Base-by-base conservation (phyloP, 37 sponge, comb jelly and placozoan genomes). In the Tethya wilhelma region DNA sequence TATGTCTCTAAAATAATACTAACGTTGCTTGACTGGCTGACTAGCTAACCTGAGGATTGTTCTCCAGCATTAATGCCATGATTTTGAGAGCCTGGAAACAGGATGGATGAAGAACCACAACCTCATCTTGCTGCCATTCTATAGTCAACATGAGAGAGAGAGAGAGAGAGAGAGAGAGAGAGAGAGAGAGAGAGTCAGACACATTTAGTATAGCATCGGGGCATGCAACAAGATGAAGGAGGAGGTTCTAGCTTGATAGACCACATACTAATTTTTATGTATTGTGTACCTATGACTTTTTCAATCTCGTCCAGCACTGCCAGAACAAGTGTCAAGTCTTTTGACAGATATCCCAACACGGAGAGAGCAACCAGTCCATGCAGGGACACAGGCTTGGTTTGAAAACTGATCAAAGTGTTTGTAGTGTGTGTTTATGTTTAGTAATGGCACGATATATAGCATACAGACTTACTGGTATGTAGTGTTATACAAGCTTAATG, bases 351-450 rank as follows among this genome's bases (percentile, higher is more conserved):
- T 22, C 77, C 86, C 39, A 87, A 56, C 41, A 55, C 80, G 76
- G 68, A 73, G 66, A 92, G 75, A 17, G 79, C 67, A 19, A 89
- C 57, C 25, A 89, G 56, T 0, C 79, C 81, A 72, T 80, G 80
- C 8, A 85, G 64, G 19, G 79, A 85, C 4, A 84, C 81, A 41
- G 93, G 90, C 17, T 69, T 37, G 22, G 56, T 75, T 75, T 86
- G 74, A 67, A 93, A 85, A 4, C 89, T 88, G 67, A 41, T 75
- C 20, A 11, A 25, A n/a, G 57, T 5, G 8, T 56, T 69, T 65
- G 64, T 28, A 39, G 31, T 67, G 37, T 2, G 63, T 8, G 3
- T 19, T 46, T 14, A 36, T 70, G 69, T 7, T 19, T 20, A 12
- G 29, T 66, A 33, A 36, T 19, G 23, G 40, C 2, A 70, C 43